Evolutionary conservation across 2,113 vertebrate genomes (phyloP), one percentile per base, ranked within the genome.

Genomic region (Agapornis roseicollis): DNA sequence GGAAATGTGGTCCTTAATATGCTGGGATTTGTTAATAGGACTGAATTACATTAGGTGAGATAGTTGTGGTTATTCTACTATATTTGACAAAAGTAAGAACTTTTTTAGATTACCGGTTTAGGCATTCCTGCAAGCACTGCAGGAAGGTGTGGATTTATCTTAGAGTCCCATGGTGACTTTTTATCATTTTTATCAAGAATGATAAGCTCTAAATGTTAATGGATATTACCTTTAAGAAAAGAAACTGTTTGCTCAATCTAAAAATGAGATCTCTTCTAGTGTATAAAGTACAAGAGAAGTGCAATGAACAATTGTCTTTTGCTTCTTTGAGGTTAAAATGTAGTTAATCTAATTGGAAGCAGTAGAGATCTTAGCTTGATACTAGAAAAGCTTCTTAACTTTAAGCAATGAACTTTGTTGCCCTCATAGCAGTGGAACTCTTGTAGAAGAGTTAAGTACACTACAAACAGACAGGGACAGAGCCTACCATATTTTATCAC

Each of bases 291-390:
- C 29, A 68, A 79, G 53, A 85, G 70, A 79, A 93, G 58, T 19
- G 33, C 52, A 68, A 42, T 0, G 10, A 89, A 50, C 80, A 69
- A 29, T 68, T 52, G 17, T 39, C 15, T 71, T 76, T 53, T 85
- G 68, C 39, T 9, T 42, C 27, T 69, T 50, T 65, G 66, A 89
- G 35, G 35, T 56, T 81, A 88, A 94, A n/a, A 76, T 66, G 27
- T 55, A 91, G 89, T 93, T 93, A 79, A 85, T 85, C 63, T 82
- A 76, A 89, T 44, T 82, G 56, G 41, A 82, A 91, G 39, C 25
- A 87, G 49, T 11, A 79, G 56, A 81, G 25, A 74, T 60, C 39
- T 76, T 74, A 29, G 17, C 13, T 79, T 79, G 42, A 61, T 64
- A 82, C 46, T 52, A 52, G 27, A 79, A 82, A 93, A 84, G 24